phyloP scores from a whole-genome alignment of 2,797 vertebrate genomes.

The Cygnus olor region DNA sequence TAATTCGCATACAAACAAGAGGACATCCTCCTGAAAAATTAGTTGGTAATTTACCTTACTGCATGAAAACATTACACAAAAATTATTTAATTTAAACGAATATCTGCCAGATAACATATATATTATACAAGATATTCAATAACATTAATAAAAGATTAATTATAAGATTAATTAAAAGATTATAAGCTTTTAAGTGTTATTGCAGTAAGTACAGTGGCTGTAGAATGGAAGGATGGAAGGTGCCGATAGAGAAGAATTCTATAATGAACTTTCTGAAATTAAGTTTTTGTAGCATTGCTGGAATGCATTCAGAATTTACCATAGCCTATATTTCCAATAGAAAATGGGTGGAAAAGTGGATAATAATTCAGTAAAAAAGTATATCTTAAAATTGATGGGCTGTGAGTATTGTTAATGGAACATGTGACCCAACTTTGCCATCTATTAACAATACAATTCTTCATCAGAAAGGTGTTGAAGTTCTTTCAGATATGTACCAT shows the following conservation, averaged over 20 bases:
- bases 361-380: background rate
- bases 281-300: background rate
- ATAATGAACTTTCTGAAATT: background rate
- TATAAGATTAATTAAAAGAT: background rate
- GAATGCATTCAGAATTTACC: background rate
- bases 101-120: background rate
- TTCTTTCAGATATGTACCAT: background rate
- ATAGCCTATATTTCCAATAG: background rate
- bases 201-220: background rate
- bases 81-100: background rate
- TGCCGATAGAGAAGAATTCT: background rate
- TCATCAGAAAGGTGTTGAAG: background rate
- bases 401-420: background rate
- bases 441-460: background rate
- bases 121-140: background rate
- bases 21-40: background rate
- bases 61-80: background rate
- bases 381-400: background rate
- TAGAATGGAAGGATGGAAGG: background rate
- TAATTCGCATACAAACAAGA: background rate
- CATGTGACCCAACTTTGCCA: background rate
- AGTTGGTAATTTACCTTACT: background rate
- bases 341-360: background rate
- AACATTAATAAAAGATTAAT: background rate
- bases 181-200: background rate